These are phyloP conservation scores for Nothura maculosa DNA, from an alignment of 2,797 vertebrate species.

Conservation along the genomic window DNA sequence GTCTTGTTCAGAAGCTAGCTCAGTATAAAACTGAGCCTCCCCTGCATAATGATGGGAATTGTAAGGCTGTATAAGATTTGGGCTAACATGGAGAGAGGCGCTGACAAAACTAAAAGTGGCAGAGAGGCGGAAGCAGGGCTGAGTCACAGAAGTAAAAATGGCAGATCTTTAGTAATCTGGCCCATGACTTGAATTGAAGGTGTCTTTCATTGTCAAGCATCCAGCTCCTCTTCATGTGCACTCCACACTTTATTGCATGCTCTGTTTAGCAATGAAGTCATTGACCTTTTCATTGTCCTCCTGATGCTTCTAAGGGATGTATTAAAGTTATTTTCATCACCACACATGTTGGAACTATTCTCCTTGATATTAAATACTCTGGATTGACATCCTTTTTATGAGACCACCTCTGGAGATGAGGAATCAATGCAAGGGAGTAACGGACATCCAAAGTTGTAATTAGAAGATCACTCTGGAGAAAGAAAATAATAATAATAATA, in stretches of 20 bases:
- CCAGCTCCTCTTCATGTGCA: background rate
- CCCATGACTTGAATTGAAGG: background rate
- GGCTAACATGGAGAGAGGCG: background rate
- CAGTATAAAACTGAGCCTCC: background rate
- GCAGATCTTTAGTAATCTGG: background rate
- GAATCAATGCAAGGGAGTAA: background rate
- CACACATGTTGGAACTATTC: background rate
- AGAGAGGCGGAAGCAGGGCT: background rate
- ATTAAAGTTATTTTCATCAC: background rate
- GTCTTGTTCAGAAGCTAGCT: background rate
- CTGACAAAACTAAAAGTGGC: background rate
- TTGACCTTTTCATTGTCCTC: slow-evolving; percentile 42
- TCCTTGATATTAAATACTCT: background rate
- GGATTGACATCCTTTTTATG: background rate
- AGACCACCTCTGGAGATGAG: background rate
- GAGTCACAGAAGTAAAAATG: background rate
- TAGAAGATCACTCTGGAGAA: background rate
- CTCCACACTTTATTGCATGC: background rate
- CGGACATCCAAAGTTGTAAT: background rate
- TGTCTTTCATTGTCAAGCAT: background rate
- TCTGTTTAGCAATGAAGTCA: slow-evolving; percentile 57
- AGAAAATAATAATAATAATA: too few relatives aligned
- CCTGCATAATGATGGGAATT: background rate
- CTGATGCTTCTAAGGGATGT: background rate
- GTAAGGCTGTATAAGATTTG: background rate